Percentiles rank a stretch among this genome's conserved stretches.
These are phyloP conservation scores for Thymelicus lineola DNA, from an alignment of 2,888 invertebrate genomes.

Conservation along the genomic window DNA sequence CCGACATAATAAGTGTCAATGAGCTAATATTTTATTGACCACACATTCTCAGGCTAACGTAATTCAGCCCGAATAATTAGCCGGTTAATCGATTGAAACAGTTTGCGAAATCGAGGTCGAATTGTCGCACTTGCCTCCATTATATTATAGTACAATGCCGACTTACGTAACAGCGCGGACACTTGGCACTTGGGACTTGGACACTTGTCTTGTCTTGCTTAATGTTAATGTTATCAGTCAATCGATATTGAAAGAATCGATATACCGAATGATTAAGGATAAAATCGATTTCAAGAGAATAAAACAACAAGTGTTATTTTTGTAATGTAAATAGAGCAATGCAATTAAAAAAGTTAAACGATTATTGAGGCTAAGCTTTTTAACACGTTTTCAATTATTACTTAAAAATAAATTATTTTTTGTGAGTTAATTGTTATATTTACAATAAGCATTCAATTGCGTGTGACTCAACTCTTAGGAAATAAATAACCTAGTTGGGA, in stretches of 20 bases:
- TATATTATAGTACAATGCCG: slow-evolving; percentile 48
- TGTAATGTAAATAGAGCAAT: not conserved
- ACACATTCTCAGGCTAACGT: slow-evolving; percentile 25
- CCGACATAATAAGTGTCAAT: slow-evolving; percentile 30
- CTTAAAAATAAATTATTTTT: not conserved
- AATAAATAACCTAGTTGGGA: not conserved
- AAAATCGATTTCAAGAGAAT: slow-evolving; percentile 15
- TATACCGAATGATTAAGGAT: slow-evolving; percentile 32
- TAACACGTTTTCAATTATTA: slow-evolving; percentile 3
- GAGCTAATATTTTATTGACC: slow-evolving; percentile 24
- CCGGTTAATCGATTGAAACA: slow-evolving; percentile 51
- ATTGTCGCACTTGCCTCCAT: slow-evolving; percentile 48
- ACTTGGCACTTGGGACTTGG: slow-evolving; percentile 19
- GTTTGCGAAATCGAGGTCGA: slow-evolving; percentile 54
- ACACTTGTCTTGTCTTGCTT: slow-evolving; percentile 47
- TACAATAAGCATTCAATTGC: not conserved
- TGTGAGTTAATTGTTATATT: not conserved
- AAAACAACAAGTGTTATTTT: not conserved
- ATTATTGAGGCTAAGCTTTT: not conserved
- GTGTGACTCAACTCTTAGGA: not conserved
- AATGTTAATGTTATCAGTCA: slow-evolving; percentile 46
- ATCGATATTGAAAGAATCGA: slow-evolving; percentile 55
- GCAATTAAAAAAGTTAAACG: not conserved
- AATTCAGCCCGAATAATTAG: slow-evolving; percentile 45
- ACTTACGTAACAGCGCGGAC: slow-evolving; percentile 55